Conservation (phyloP, 2,797 vertebrate species). For the Gymnopithys bicolor region DNA sequence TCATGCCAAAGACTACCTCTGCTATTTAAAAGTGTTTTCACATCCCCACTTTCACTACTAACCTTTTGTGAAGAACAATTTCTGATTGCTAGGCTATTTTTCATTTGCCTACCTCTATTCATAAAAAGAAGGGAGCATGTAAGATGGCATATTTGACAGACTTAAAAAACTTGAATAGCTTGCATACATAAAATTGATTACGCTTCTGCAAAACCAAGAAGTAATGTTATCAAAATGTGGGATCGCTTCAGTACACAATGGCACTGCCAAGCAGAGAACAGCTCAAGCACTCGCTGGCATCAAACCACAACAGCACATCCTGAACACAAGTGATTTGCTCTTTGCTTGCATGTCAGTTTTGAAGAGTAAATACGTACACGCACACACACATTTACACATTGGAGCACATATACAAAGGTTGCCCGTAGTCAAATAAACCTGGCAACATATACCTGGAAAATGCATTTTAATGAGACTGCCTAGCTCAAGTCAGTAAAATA, state of each 20-base stretch:
- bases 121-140: conserved; percentile 31
- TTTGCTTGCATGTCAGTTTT: neutral
- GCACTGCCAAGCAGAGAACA: neutral
- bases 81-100: conserved; percentile 69
- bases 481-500: neutral
- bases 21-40: conserved; percentile 50
- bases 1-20: conserved; percentile 20
- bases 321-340: neutral
- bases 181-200: conserved; percentile 55
- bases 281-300: neutral
- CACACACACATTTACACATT: neutral
- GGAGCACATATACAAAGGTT: neutral
- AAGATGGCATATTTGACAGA: conserved; percentile 59
- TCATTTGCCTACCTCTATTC: conserved; percentile 60
- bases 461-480: neutral
- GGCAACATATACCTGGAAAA: neutral
- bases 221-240: conserved; percentile 47
- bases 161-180: conserved; percentile 60
- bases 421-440: neutral
- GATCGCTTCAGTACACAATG: neutral
- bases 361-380: neutral
- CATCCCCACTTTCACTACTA: conserved; percentile 37
- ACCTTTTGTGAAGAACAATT: conserved; percentile 67
- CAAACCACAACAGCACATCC: neutral
- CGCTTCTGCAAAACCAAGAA: conserved; percentile 17